Evolutionary conservation across 64 coral and sea anemone genomes (phyloP).

Genomic region (Stylophora pistillata): DNA sequence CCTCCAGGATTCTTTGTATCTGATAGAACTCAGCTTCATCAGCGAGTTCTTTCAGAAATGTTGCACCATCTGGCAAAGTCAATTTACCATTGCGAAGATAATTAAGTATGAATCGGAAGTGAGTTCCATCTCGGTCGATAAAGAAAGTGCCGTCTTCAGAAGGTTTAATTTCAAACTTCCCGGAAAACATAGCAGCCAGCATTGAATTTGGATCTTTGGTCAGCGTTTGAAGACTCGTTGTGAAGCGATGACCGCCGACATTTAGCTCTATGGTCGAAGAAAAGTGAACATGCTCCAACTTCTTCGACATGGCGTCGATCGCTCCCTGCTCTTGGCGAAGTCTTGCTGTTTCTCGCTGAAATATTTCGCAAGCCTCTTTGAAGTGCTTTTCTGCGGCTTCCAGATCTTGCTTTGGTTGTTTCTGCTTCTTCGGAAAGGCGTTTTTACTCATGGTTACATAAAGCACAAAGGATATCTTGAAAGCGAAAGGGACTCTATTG

Average conservation of each 20-base stretch:
- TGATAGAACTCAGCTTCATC: constrained; percentile 14
- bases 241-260: constrained; percentile 38
- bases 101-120: constrained; percentile 12
- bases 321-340: constrained; percentile 39
- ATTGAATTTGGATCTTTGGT: constrained; percentile 22
- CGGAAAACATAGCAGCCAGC: neutral
- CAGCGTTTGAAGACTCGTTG: constrained; percentile 28
- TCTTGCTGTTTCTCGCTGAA: constrained; percentile 12
- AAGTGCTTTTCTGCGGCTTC: constrained; percentile 9
- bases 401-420: neutral
- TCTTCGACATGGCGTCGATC: constrained; percentile 43
- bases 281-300: constrained; percentile 37
- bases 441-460: no score
- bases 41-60: constrained; percentile 4
- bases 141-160: neutral
- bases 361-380: constrained; percentile 17
- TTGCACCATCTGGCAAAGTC: constrained; percentile 15
- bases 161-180: constrained; percentile 2
- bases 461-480: no score
- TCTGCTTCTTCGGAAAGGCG: neutral
- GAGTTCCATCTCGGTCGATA: constrained; percentile 20
- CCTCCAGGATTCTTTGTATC: neutral
- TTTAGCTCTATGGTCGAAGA: constrained; percentile 16
- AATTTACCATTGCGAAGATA: neutral
- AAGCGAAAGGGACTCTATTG: no score